A percentile compares a stretch with the other conserved stretches of the same genome.
These are phyloP conservation scores for Cottus gobio DNA, from an alignment of 2,113 vertebrate genomes.

Conservation along the genomic window DNA sequence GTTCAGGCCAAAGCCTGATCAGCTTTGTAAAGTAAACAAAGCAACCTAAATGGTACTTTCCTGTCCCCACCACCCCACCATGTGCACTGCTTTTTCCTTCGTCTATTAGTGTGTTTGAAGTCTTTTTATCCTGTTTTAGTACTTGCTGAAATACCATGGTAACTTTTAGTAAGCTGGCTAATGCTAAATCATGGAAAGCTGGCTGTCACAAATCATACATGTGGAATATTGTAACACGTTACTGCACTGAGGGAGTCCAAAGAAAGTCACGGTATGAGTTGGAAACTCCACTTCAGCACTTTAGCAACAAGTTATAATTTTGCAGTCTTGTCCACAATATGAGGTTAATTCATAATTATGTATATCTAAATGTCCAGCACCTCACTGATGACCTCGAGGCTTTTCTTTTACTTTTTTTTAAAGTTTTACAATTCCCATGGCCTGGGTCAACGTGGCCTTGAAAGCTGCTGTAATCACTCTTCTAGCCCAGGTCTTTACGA, in stretches of 20 bases:
- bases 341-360: not conserved
- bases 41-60: not conserved
- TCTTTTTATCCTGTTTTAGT: not conserved
- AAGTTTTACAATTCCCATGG: not conserved
- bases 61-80: not conserved
- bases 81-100: not conserved
- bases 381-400: not conserved
- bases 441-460: slow-evolving; percentile 11
- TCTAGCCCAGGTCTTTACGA: slow-evolving; percentile 30
- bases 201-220: too few species aligned
- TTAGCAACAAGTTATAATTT: too few species aligned
- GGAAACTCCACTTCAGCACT: not conserved
- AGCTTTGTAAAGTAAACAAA: not conserved
- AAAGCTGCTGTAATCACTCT: slow-evolving; percentile 37
- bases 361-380: not conserved
- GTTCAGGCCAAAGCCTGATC: not conserved
- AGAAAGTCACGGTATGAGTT: not conserved
- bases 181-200: not conserved
- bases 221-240: not conserved
- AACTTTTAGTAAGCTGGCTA: not conserved
- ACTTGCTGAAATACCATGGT: not conserved
- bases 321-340: not conserved
- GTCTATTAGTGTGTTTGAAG: not conserved
- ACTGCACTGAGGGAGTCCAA: not conserved
- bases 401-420: not conserved